These are phyloP conservation scores for Chlorodrepanis virens DNA, from an alignment of 2,113 vertebrate species.

Conservation along the genomic window DNA sequence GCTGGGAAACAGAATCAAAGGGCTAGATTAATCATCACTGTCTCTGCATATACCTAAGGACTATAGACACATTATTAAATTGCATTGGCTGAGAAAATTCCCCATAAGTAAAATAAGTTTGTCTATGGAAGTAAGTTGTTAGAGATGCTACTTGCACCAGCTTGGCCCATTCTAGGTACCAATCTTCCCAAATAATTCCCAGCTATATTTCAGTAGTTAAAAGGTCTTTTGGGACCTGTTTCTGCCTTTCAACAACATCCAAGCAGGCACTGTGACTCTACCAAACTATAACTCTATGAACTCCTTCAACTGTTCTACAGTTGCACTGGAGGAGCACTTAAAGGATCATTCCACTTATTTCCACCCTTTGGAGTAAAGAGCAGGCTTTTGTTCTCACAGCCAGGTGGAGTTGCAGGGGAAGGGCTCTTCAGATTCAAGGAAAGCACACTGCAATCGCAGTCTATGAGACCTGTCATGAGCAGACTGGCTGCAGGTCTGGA, in stretches of 20 bases:
- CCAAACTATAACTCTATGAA: background rate
- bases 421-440: background rate
- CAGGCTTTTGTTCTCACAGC: background rate
- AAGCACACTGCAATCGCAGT: background rate
- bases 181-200: background rate
- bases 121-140: background rate
- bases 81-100: background rate
- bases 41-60: background rate
- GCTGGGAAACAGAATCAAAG: background rate
- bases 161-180: background rate
- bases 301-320: background rate
- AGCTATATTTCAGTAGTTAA: background rate
- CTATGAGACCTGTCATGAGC: background rate
- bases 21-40: background rate
- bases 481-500: background rate
- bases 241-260: background rate
- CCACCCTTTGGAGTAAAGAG: background rate
- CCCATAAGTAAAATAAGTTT: background rate
- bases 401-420: background rate
- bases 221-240: background rate
- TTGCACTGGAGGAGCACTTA: background rate
- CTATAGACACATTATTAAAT: background rate
- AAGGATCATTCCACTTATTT: background rate
- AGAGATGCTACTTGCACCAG: background rate
- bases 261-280: background rate